A percentile compares a stretch with the other conserved stretches of the same genome.
These are phyloP conservation scores for Mycetomoellerius zeteki DNA, from an alignment of 1,140 invertebrate species.

Conservation along the genomic window DNA sequence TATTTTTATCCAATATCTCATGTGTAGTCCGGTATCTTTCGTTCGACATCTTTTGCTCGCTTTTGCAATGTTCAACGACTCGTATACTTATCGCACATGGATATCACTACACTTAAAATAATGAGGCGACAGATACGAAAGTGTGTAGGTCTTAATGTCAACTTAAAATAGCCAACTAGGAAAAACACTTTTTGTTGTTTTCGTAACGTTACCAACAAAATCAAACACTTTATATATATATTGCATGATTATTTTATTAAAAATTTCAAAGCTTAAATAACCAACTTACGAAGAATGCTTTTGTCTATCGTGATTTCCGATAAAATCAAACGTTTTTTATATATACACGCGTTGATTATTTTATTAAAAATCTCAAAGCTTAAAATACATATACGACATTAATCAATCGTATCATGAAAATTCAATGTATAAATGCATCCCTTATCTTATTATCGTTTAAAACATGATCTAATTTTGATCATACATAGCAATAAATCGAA, in stretches of 20 bases:
- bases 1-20: constrained; percentile 67
- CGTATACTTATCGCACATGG: constrained; percentile 19
- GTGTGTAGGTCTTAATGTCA: constrained; percentile 59
- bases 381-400: constrained; percentile 5
- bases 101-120: constrained; percentile 18
- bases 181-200: constrained; percentile 1
- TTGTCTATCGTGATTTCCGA: neutral
- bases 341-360: neutral
- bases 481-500: neutral
- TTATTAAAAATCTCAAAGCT: constrained; percentile 18
- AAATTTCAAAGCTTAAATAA: constrained; percentile 28
- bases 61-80: constrained; percentile 51
- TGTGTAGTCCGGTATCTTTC: constrained; percentile 17
- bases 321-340: constrained; percentile 14
- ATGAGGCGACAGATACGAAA: constrained; percentile 29
- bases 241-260: constrained; percentile 4
- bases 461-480: constrained; percentile 25
- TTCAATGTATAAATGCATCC: neutral
- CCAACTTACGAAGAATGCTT: neutral
- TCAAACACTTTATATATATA: neutral
- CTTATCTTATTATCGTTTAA: constrained; percentile 34
- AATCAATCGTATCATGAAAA: constrained; percentile 31
- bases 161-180: constrained; percentile 31
- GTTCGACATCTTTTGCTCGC: constrained; percentile 32
- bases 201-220: neutral